A percentile compares a stretch with the other conserved stretches of the same genome.
phyloP scores from a whole-genome alignment of 2,113 vertebrate species.

The Herpailurus yagouaroundi region DNA sequence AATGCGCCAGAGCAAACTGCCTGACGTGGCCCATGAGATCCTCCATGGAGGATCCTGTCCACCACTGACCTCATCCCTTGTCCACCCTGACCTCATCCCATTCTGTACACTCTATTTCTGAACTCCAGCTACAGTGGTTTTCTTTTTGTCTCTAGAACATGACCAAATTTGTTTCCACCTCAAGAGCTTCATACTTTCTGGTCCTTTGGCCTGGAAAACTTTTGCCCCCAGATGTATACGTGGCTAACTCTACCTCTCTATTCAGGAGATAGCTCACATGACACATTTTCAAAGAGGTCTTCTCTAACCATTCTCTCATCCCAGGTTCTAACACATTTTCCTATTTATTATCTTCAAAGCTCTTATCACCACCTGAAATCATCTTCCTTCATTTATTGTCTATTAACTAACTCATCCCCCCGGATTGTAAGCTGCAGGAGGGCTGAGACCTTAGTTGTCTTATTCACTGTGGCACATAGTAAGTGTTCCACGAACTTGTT shows the following conservation, averaged over 20 bases:
- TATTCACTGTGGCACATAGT: not conserved
- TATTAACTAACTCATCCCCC: not conserved
- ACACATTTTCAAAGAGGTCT: not conserved
- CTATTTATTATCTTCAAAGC: conserved; percentile 18
- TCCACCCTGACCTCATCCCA: not conserved
- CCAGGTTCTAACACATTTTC: conserved; percentile 12
- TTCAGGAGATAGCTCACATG: not conserved
- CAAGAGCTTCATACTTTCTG: not conserved
- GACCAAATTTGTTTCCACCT: not conserved
- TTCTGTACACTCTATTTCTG: not conserved
- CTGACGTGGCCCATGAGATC: not conserved
- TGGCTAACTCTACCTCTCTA: not conserved
- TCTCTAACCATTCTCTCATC: not conserved
- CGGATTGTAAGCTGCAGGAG: not conserved
- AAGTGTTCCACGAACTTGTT: not conserved
- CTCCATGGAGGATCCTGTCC: not conserved
- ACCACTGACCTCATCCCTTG: not conserved
- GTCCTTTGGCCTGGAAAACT: not conserved
- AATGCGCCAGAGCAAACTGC: not conserved
- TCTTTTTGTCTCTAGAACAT: not conserved
- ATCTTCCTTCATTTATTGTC: conserved; percentile 10
- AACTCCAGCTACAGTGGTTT: not conserved
- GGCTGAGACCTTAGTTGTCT: not conserved
- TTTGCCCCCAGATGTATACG: not conserved
- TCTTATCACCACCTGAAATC: not conserved